A percentile compares a stretch with the other conserved stretches of the same genome.
phyloP scores from a whole-genome alignment of 2,113 vertebrate genomes.

The Semicossyphus pulcher region DNA sequence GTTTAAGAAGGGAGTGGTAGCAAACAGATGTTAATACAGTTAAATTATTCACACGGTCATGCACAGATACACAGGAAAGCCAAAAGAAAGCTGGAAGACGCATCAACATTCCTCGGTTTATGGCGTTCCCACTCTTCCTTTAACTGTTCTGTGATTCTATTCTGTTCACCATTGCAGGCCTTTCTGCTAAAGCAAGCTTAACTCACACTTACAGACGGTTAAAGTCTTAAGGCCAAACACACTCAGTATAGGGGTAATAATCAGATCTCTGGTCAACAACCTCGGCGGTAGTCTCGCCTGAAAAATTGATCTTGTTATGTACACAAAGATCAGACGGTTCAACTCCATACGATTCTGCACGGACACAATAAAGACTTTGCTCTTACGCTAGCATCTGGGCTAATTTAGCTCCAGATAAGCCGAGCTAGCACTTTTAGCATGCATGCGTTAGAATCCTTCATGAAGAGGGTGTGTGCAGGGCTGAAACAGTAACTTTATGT shows the following conservation, averaged over 20 bases:
- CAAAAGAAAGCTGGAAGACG: slow-evolving; percentile 9
- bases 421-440: background rate
- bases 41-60: background rate
- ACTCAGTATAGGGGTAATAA: background rate
- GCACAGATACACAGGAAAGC: slow-evolving; percentile 17
- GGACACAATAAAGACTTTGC: background rate
- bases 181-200: slow-evolving; percentile 4
- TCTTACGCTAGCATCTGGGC: background rate
- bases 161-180: background rate
- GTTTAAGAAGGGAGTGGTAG: slow-evolving; percentile 21
- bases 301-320: slow-evolving; percentile 21
- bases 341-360: slow-evolving; percentile 9
- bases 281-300: slow-evolving; percentile 8
- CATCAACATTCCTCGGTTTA: slow-evolving; percentile 42
- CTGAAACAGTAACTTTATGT: slow-evolving; percentile 4
- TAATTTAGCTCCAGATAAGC: background rate
- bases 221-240: slow-evolving; percentile 27
- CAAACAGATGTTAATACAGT: slow-evolving; percentile 39
- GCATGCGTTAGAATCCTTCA: background rate
- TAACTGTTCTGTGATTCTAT: background rate
- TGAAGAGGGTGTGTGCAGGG: background rate
- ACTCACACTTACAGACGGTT: slow-evolving; percentile 7
- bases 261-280: background rate
- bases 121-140: background rate
- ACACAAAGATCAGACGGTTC: slow-evolving; percentile 13